A percentile compares a stretch with the other conserved stretches of the same genome.
Conservation (phyloP, 2,797 vertebrate species). For the Muscicapa comitata region DNA sequence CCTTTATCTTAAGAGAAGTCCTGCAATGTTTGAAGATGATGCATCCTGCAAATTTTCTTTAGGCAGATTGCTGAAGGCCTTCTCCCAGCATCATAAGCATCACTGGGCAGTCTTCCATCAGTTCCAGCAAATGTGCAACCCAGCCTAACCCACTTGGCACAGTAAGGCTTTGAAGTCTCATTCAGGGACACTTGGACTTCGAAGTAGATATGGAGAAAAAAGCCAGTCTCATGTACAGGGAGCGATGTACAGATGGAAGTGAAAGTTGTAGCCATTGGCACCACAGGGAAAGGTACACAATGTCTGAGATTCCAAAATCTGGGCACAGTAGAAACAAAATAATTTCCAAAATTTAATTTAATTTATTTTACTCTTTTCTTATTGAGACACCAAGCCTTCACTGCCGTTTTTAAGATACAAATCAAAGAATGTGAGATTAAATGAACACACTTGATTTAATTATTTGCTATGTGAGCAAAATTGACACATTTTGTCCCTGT, state of each 20-base stretch:
- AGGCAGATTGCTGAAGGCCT: neutral
- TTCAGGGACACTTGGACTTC: neutral
- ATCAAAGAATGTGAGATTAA: neutral
- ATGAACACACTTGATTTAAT: neutral
- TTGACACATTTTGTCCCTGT: neutral
- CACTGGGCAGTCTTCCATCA: neutral
- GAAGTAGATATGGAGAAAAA: neutral
- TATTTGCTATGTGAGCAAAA: neutral
- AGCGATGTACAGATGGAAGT: neutral
- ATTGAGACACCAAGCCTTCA: neutral
- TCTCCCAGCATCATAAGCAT: rapidly evolving
- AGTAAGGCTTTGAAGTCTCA: neutral
- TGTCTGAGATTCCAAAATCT: neutral
- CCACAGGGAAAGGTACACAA: rapidly evolving
- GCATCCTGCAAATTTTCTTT: neutral
- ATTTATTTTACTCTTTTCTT: neutral
- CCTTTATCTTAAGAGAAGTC: neutral
- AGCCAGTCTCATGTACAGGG: neutral
- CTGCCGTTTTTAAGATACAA: neutral
- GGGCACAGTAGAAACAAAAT: neutral
- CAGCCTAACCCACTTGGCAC: neutral
- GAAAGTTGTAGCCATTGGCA: neutral
- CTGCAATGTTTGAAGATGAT: neutral
- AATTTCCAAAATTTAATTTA: neutral
- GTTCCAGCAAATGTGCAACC: neutral